These are phyloP conservation scores for Drosophila quadrilineata DNA, from an alignment of 1,140 invertebrate species.

Conservation along the genomic window DNA sequence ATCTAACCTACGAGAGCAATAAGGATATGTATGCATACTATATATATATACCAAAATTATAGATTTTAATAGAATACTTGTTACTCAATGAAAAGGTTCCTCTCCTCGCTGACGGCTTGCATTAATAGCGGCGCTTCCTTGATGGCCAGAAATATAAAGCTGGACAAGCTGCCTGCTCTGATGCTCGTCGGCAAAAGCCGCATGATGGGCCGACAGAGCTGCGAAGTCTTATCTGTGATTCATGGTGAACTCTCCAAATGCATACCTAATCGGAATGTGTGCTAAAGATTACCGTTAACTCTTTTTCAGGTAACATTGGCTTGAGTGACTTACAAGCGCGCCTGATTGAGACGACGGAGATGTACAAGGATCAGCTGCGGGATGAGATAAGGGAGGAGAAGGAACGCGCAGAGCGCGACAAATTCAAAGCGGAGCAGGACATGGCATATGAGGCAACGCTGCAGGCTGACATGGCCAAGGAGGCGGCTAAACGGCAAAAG, in stretches of 20 bases:
- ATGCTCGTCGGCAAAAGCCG: constrained; percentile 93
- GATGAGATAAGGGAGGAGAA: constrained; percentile 93
- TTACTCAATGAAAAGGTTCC: constrained; percentile 83
- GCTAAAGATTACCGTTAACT: background rate
- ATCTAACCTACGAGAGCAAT: constrained; percentile 93
- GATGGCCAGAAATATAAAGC: constrained; percentile 90
- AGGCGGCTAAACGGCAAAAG: constrained; percentile 89
- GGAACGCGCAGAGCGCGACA: constrained; percentile 92
- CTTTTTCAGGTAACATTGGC: constrained; percentile 85
- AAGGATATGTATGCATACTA: constrained; percentile 85
- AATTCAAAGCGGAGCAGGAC: constrained; percentile 96
- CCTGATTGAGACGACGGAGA: constrained; percentile 92
- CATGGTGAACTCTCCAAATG: constrained; percentile 47
- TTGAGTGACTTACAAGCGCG: constrained; percentile 93
- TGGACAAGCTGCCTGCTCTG: constrained; percentile 92
- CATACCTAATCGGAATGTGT: background rate
- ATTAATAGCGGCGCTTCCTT: constrained; percentile 85
- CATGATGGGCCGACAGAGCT: constrained; percentile 88
- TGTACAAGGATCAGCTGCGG: constrained; percentile 90
- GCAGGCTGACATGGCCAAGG: constrained; percentile 94
- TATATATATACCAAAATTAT: background rate
- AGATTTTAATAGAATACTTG: background rate
- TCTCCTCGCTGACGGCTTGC: constrained; percentile 85
- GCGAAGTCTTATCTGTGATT: constrained; percentile 91
- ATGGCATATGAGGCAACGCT: constrained; percentile 95